Evolutionary conservation across 1,140 invertebrate genomes (phyloP).

Genomic region (Philaenus spumarius): DNA sequence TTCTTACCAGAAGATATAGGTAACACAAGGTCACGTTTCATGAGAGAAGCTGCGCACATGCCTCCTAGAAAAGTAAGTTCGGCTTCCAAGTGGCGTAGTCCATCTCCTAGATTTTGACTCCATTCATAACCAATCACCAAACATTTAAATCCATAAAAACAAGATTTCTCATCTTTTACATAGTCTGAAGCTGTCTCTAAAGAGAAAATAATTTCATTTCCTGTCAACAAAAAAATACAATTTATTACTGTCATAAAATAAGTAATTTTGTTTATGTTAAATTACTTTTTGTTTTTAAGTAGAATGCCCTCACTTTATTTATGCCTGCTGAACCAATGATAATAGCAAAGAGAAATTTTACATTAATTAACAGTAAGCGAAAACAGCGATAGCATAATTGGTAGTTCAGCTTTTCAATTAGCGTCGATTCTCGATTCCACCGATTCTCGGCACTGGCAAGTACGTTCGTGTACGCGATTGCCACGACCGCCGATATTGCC

Average conservation of each 20-base stretch:
- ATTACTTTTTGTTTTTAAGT: conserved; percentile 6
- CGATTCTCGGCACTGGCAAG: too few species aligned
- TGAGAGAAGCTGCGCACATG: conserved; percentile 80
- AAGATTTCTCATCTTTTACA: conserved; percentile 80
- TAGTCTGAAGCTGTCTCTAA: conserved; percentile 94
- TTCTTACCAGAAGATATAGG: conserved; percentile 56
- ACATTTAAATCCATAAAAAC: conserved; percentile 87
- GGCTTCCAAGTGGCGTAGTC: conserved; percentile 75
- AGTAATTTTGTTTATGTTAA: not conserved
- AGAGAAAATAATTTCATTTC: conserved; percentile 91
- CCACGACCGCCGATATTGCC: too few species aligned
- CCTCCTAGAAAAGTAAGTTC: conserved; percentile 87
- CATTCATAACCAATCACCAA: conserved; percentile 89
- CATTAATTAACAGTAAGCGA: too few species aligned
- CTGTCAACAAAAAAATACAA: conserved; percentile 39
- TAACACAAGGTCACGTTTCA: conserved; percentile 76
- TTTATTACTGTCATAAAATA: conserved; percentile 8
- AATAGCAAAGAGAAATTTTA: too few species aligned
- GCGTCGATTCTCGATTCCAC: too few species aligned
- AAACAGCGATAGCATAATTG: too few species aligned
- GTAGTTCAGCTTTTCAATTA: too few species aligned
- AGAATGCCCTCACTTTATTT: conserved; percentile 16
- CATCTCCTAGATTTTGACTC: conserved; percentile 47
- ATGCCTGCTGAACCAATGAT: not conserved
- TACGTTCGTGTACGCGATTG: too few species aligned